A percentile compares a stretch with the other conserved stretches of the same genome.
Evolutionary conservation across 1,140 invertebrate species (phyloP).

Genomic region (Brachystomella parvula): DNA sequence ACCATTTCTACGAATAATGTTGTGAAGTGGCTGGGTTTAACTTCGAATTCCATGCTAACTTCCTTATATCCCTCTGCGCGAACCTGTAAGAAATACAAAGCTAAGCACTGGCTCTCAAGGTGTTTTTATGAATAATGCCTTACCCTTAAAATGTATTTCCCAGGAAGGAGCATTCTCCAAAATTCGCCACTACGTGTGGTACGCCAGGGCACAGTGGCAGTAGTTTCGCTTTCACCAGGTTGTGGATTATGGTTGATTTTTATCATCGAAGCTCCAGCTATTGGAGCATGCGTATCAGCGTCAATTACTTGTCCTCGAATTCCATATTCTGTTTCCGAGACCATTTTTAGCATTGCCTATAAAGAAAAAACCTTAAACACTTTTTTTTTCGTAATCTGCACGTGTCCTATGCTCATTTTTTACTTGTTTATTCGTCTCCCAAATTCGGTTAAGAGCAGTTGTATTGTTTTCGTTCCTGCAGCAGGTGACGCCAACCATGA

Average conservation of each 20-base stretch:
- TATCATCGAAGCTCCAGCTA: conserved; percentile 8
- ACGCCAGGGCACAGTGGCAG: conserved; percentile 10
- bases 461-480: conserved; percentile 30
- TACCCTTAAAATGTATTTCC: conserved; percentile 42
- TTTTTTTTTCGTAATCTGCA: neutral
- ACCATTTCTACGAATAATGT: neutral
- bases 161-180: conserved; percentile 45
- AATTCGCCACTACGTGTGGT: conserved; percentile 43
- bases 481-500: conserved; percentile 30
- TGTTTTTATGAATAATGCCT: neutral
- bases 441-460: conserved; percentile 17
- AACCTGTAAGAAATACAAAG: neutral
- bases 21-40: neutral
- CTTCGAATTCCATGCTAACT: neutral
- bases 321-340: conserved; percentile 24
- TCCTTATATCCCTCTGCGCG: neutral
- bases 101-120: neutral
- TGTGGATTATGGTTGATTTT: conserved; percentile 12
- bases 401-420: neutral
- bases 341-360: conserved; percentile 25
- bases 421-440: conserved; percentile 19
- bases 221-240: neutral
- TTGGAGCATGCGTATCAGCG: conserved; percentile 18
- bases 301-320: conserved; percentile 27
- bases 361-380: neutral